Evolutionary conservation across 2,113 vertebrate genomes (phyloP).

Genomic region (Hippocampus abdominalis): DNA sequence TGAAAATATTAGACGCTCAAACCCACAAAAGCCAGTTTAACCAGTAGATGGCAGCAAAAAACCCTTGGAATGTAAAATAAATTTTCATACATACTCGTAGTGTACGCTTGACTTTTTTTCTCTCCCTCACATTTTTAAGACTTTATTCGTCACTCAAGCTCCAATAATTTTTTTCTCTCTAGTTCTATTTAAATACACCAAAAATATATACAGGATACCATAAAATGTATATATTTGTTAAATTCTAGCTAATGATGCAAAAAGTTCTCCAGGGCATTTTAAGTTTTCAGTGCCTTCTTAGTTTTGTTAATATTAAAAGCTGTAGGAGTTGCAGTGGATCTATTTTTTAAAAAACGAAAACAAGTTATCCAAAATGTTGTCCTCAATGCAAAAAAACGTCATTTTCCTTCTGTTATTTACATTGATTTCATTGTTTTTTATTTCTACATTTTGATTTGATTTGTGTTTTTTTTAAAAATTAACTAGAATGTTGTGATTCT

Average conservation of each 20-base stretch:
- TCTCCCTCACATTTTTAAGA: background rate
- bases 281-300: background rate
- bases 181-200: too few species aligned
- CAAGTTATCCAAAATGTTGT: too few species aligned
- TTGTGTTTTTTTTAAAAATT: background rate
- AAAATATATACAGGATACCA: background rate
- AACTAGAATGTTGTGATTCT: too few species aligned
- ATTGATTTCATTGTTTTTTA: too few species aligned
- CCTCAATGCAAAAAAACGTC: too few species aligned
- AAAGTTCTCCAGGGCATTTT: background rate
- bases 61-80: background rate
- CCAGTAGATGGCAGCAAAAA: conserved; percentile 59
- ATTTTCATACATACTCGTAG: background rate
- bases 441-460: background rate
- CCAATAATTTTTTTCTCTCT: too few species aligned
- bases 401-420: too few species aligned
- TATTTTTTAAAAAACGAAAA: background rate
- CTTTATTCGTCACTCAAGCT: too few species aligned
- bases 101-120: background rate
- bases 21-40: background rate
- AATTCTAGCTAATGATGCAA: too few species aligned
- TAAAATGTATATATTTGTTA: too few species aligned
- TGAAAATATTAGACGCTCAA: background rate
- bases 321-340: background rate
- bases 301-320: background rate